A percentile compares a stretch with the other conserved stretches of the same genome.
phyloP scores from a whole-genome alignment of 2,113 vertebrate genomes.

The Telmatochromis brachygnathus region DNA sequence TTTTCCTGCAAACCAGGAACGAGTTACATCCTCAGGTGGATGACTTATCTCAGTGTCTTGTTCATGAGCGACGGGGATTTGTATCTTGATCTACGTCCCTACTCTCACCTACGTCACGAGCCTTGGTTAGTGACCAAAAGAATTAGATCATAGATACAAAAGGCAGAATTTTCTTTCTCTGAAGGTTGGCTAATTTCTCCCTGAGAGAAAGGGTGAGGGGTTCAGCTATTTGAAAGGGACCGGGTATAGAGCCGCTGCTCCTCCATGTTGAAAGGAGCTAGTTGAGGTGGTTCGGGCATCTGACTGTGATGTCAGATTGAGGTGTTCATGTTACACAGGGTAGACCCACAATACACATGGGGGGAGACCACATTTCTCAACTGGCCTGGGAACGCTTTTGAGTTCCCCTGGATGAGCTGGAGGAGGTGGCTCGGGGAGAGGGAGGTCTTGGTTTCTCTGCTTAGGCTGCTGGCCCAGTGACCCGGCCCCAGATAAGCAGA shows the following conservation, averaged over 20 bases:
- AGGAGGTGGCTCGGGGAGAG: not conserved
- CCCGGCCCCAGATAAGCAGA: not conserved
- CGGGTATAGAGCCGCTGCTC: not conserved
- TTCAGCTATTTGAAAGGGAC: not conserved
- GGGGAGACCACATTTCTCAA: not conserved
- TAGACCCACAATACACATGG: not conserved
- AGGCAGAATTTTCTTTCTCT: not conserved
- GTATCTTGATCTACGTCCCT: not conserved
- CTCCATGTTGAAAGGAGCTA: not conserved
- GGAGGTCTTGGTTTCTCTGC: not conserved
- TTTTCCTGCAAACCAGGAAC: not conserved
- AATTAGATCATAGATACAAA: not conserved
- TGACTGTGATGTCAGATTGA: not conserved
- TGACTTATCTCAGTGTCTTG: not conserved
- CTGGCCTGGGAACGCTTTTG: not conserved
- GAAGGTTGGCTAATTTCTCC: not conserved
- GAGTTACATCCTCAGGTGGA: not conserved
- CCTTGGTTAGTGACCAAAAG: not conserved
- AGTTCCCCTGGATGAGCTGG: not conserved
- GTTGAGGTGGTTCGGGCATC: not conserved
- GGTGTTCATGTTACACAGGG: not conserved
- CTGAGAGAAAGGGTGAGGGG: not conserved
- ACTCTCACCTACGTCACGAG: not conserved
- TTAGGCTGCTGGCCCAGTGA: not conserved
- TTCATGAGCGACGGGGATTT: not conserved